Percentiles rank a stretch among this genome's conserved stretches.
These are phyloP conservation scores for Clanis bilineata DNA, from an alignment of 2,888 invertebrate genomes.

Conservation along the genomic window DNA sequence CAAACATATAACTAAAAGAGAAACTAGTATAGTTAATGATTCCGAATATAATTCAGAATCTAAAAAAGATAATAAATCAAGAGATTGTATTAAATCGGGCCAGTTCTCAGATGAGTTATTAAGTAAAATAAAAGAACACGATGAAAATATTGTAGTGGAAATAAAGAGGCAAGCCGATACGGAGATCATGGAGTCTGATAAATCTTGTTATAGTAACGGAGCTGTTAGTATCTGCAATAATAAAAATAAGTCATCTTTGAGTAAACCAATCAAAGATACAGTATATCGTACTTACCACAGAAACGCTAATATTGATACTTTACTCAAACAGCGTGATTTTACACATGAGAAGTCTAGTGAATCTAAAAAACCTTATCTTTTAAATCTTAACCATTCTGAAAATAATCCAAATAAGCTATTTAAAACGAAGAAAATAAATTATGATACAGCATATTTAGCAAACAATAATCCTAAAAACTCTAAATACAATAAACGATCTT, in stretches of 20 bases:
- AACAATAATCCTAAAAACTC: slow-evolving; percentile 7
- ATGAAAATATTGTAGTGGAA: not conserved
- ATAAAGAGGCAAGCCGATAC: not conserved
- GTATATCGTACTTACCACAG: not conserved
- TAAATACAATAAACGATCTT: slow-evolving; percentile 16
- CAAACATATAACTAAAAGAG: not conserved
- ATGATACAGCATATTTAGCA: not conserved
- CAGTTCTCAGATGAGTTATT: not conserved
- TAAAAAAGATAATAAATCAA: not conserved
- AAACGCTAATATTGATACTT: not conserved
- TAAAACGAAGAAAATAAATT: not conserved
- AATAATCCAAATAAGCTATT: not conserved
- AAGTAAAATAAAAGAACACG: not conserved
- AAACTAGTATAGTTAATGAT: not conserved
- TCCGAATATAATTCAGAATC: not conserved
- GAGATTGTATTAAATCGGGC: not conserved
- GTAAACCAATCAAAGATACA: not conserved
- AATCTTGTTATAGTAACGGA: not conserved
- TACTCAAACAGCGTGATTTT: not conserved
- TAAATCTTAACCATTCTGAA: no score
- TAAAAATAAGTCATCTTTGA: no score
- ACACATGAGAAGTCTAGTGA: not conserved
- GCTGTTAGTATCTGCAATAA: not conserved
- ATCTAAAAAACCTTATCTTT: no score
- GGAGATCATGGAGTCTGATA: not conserved